phyloP scores from a whole-genome alignment of 2,113 vertebrate genomes.

The Eonycteris spelaea region DNA sequence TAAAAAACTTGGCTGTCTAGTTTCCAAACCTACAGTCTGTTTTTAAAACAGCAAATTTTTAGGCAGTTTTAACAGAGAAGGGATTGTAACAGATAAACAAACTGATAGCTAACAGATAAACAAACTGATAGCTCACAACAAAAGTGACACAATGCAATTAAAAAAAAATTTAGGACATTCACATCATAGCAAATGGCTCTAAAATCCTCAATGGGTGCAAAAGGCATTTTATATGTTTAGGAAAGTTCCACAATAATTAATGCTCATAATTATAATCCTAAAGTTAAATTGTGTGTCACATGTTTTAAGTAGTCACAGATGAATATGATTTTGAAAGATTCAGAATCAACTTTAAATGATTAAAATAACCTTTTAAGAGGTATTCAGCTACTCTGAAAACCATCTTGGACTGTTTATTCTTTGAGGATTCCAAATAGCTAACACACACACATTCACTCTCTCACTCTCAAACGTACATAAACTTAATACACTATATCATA shows the following conservation, averaged over 20 bases:
- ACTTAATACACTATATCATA: background rate
- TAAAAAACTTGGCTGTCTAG: background rate
- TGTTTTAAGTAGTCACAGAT: background rate
- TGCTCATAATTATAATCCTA: background rate
- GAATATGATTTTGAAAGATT: background rate
- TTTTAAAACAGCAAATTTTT: slow-evolving; percentile 20
- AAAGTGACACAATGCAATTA: background rate
- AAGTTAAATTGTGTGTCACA: background rate
- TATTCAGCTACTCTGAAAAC: slow-evolving; percentile 9
- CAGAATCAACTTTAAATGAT: background rate
- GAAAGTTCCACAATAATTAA: background rate
- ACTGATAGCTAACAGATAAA: background rate
- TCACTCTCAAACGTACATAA: background rate
- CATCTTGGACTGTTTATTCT: background rate
- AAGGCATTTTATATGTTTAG: background rate
- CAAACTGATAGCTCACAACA: background rate
- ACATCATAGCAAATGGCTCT: background rate
- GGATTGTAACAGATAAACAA: background rate
- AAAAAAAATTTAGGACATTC: background rate
- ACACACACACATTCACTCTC: background rate
- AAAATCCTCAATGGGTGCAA: background rate
- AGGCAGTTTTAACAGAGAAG: background rate
- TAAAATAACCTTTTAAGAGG: slow-evolving; percentile 16
- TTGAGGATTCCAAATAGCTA: background rate
- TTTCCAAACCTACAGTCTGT: background rate